phyloP scores from a whole-genome alignment of 2,888 invertebrate genomes.

The Halictus quadricinctus region DNA sequence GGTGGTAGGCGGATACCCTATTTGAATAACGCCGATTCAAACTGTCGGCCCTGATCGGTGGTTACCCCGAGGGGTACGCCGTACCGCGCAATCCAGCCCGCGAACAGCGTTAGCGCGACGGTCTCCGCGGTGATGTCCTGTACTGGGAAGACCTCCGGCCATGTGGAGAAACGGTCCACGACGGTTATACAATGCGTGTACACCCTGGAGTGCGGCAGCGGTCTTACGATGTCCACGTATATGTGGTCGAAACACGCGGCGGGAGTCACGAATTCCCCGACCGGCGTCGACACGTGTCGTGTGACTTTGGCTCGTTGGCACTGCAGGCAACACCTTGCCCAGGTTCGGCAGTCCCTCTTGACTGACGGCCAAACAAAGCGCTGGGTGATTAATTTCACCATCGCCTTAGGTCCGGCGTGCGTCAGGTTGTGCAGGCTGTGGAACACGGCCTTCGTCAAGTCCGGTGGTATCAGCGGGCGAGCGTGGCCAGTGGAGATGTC shows the following conservation, averaged over 20 bases:
- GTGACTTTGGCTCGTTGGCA: not conserved
- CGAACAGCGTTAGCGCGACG: not conserved
- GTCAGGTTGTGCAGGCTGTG: not conserved
- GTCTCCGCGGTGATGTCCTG: not conserved
- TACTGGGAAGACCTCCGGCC: not conserved
- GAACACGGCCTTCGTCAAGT: constrained; percentile 26
- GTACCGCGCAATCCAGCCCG: not conserved
- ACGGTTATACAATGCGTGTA: not conserved
- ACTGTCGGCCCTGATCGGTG: not conserved
- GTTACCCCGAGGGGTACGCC: not conserved
- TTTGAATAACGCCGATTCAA: not conserved
- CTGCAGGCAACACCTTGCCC: not conserved
- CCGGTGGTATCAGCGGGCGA: constrained; percentile 53
- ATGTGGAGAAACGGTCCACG: not conserved
- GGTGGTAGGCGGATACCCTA: not conserved
- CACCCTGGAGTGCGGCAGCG: not conserved
- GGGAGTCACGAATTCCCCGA: not conserved
- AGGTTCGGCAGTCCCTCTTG: not conserved
- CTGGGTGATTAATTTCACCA: not conserved
- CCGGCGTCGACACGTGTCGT: not conserved
- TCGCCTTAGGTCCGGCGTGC: not conserved
- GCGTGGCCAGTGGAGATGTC: constrained; percentile 52
- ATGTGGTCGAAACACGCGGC: constrained; percentile 1
- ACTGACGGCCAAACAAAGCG: not conserved
- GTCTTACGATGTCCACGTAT: not conserved